Base-by-base conservation (phyloP, 2,113 vertebrate species). In the Burhinus bistriatus region DNA sequence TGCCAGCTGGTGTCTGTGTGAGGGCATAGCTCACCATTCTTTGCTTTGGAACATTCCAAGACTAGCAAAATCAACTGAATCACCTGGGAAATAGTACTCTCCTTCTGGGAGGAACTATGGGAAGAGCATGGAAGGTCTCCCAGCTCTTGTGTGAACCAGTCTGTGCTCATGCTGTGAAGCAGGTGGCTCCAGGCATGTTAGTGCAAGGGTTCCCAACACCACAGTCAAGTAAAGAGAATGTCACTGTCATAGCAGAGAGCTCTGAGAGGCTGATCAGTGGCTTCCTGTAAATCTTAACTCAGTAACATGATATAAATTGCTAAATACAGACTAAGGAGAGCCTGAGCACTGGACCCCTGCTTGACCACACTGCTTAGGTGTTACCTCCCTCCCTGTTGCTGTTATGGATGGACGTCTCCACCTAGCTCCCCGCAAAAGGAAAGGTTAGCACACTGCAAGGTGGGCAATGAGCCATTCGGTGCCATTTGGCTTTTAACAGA, bases 1-100 rank as follows among this genome's bases (percentile, higher is more conserved):
- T 32, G 9, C 8, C 61, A 52, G 7, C 34, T 54, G 42, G 14
- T 30, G 51, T 42, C 51, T 0, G 5, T 42, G 27, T 0, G 2
- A 65, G 36, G 9, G 15, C 30, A 19, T 9, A 84, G 36, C 44
- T 90, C 59, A n/a, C 19, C 1, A 0, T 19, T 79, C 36, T 42
- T 44, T 57, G 25, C 29, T 29, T 15, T 38, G 42, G 42, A 26
- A 18, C 21, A 4, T 32, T 29, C 47, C 17, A 42, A 87, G 62
- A 76, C 19, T 30, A 38, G 40, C n/a, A 77, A 13, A 44, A 42
- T 68, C 25, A 83, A n/a, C 32, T 9, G 9, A 83, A 42, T 7
- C 3, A 6, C 15, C 30, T 77, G 30, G 52, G 49, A 83, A 89
- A 54, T 15, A 10, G 15, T 78, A 38, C 9, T 52, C 2, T 72